Percentiles rank a stretch among this genome's conserved stretches.
phyloP scores from a whole-genome alignment of 2,797 vertebrate species.

The Dermochelys coriacea region DNA sequence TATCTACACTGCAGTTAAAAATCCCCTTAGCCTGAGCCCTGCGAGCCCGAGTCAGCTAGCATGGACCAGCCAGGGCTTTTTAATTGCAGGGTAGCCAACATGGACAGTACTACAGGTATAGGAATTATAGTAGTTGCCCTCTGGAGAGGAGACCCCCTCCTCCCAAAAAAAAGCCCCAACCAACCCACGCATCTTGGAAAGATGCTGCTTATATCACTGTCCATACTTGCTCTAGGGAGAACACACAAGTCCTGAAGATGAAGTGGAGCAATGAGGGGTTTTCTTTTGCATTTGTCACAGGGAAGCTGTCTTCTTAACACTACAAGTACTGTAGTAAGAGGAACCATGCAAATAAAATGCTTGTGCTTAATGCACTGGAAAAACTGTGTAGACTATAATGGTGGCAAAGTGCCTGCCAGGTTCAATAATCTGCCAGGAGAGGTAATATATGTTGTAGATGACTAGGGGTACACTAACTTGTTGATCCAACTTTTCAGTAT shows the following conservation, averaged over 20 bases:
- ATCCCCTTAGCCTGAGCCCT: background rate
- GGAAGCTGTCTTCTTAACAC: background rate
- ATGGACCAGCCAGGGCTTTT: background rate
- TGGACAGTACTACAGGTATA: background rate
- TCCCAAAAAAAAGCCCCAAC: background rate
- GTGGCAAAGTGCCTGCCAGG: slow-evolving; percentile 50
- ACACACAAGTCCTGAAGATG: slow-evolving; percentile 18
- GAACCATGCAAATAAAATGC: slow-evolving; percentile 48
- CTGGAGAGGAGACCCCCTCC: background rate
- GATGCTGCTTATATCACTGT: background rate
- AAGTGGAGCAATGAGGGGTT: background rate
- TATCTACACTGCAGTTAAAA: background rate
- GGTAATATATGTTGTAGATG: slow-evolving; percentile 8
- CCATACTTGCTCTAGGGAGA: slow-evolving; percentile 5
- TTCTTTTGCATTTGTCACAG: slow-evolving; percentile 10
- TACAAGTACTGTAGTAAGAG: slow-evolving; percentile 20
- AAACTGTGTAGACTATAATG: slow-evolving; percentile 25
- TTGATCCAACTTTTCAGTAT: slow-evolving; percentile 70
- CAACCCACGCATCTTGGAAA: background rate
- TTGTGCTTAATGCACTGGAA: slow-evolving; percentile 43
- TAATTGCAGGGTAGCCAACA: background rate
- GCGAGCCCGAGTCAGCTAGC: background rate
- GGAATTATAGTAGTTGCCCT: background rate
- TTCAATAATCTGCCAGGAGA: slow-evolving; percentile 28
- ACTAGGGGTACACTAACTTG: slow-evolving; percentile 44